Base-by-base conservation (phyloP, 2,113 vertebrate genomes). In the Garra rufa region DNA sequence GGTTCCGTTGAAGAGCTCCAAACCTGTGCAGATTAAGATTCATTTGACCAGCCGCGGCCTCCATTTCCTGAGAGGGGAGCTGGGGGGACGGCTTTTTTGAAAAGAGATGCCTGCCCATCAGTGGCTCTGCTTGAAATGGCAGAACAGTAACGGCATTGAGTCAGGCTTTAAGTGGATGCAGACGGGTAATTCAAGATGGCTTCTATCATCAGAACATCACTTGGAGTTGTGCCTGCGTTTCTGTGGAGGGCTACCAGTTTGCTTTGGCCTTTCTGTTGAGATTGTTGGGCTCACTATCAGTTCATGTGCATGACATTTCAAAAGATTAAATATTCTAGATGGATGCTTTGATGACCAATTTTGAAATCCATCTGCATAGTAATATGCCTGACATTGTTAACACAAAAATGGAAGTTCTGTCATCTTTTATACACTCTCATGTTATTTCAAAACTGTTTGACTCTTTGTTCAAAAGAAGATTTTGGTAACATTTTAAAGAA, bases 161-260 rank as follows among this genome's bases (percentile, higher is more conserved):
- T 89, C 85, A 41, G 86, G 44, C 75, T 76, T 75, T 91, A 92
- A 92, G 87, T 46, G 6, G 89, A 91, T 92, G 91, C 94, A 95
- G 95, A 88, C 94, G 90, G 93, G 87, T 93, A 90, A 95, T 94
- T 94, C 93, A 90, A 93, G 91, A 94, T 93, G 90, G 91, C 91
- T 91, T 87, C 57, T 91, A 90, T 90, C 90, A 90, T 85, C 90
- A 93, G 94, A 93, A 91, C 92, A 88, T 94, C 94, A 90, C 83
- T 91, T 90, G 89, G 88, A 92, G n/a, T 76, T 90, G 87, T 90
- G 88, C 83, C 90, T 89, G 84, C 88, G 55, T 90, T 88, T 89
- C 83, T 88, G 87, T 85, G 90, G 88, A 90, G 91, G 90, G 83
- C 78, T 82, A 85, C 88, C 87, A 84, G 74, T 85, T 81, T 90